phyloP scores from a whole-genome alignment of 2,797 vertebrate genomes.

The Megaceryle alcyon region DNA sequence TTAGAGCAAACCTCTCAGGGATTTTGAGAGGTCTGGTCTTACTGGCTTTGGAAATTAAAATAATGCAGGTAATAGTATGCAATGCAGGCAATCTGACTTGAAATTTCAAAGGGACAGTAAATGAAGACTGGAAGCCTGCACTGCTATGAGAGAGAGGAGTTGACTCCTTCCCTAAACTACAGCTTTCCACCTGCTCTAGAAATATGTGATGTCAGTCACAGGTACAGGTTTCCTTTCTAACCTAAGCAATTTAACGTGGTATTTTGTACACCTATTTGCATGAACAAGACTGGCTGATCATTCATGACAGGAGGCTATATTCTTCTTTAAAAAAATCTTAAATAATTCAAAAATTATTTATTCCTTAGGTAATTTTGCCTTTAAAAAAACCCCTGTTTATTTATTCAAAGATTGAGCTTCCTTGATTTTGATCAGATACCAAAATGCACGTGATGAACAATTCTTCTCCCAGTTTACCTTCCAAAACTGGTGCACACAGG shows the following conservation, averaged over 20 bases:
- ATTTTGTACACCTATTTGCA: background rate
- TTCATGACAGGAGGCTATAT: background rate
- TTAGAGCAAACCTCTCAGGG: background rate
- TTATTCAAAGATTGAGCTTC: background rate
- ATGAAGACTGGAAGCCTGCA: background rate
- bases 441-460: background rate
- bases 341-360: background rate
- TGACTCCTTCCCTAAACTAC: background rate
- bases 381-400: background rate
- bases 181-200: background rate
- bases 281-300: background rate
- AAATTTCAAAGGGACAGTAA: background rate
- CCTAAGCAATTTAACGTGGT: background rate
- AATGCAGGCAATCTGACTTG: background rate
- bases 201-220: background rate
- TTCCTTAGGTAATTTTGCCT: background rate
- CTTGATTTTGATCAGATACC: background rate
- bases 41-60: background rate
- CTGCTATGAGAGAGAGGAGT: background rate
- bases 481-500: background rate
- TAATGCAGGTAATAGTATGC: background rate
- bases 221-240: background rate
- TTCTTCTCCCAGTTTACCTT: background rate
- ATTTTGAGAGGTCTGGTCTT: background rate
- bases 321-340: background rate